Evolutionary conservation across 1,140 invertebrate genomes (phyloP), one percentile per base, ranked within the genome.

Genomic region (Drosophila oshimai): DNA sequence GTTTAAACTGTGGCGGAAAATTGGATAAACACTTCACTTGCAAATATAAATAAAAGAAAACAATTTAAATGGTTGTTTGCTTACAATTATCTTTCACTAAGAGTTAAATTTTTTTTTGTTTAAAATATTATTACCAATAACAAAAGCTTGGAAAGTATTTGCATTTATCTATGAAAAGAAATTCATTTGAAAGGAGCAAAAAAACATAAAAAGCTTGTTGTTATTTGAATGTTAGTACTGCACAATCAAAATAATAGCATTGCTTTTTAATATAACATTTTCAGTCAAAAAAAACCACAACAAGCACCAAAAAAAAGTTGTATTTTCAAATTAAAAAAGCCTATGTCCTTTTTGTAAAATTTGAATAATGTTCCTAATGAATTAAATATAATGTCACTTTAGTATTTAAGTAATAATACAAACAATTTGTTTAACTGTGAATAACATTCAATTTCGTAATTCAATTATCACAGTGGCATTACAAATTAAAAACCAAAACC

Each of bases 1-100:
- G 64, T 24, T 64, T 10, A 64, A 49, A 50, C 20, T 51, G 36
- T 68, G 24, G 37, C 24, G 26, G 28, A 34, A 69, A 53, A 53
- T 65, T 61, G 39, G 13, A 41, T 6, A 58, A 64, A 29, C 31
- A 45, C 53, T 15, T 18, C 31, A 13, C 22, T 2, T 6, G 24
- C 4, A 47, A 54, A 53, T 42, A 39, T 36, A 42, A 68, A 60
- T 36, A 39, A 45, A 67, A 29, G 24, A 28, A 12, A 45, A 24
- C 29, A 61, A 22, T 17, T 41, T 55, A n/a, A n/a, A n/a, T 20
- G 7, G 34, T 33, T 58, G 28, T 61, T 57, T 58, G 57, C 51
- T 18, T 58, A 24, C 10, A 61, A 58, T 58, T 61, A 58, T 42
- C 18, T 17, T 18, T 12, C 24, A 58, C 50, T 41, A 39, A 13